These are phyloP conservation scores for Amphiura filiformis DNA, from an alignment of 35 echinoderm and acorn worm species.

Conservation along the genomic window DNA sequence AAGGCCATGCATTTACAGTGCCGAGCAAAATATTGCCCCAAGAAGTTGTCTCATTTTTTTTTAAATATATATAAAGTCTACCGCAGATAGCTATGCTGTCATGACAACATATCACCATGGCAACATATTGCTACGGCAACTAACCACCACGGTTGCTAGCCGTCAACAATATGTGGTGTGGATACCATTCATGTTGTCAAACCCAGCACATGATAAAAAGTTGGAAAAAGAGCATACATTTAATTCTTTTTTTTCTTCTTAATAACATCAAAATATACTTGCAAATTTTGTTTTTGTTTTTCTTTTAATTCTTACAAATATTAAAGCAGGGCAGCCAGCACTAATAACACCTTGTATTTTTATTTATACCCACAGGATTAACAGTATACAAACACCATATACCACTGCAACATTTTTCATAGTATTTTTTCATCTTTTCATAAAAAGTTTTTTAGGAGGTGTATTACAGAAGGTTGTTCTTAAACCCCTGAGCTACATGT, in stretches of 20 bases:
- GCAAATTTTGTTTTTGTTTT: background rate
- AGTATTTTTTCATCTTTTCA: background rate
- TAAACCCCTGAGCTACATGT: background rate
- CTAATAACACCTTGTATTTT: background rate
- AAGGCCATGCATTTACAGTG: background rate
- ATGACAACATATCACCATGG: background rate
- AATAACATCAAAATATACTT: constrained; percentile 4
- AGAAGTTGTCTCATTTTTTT: no score
- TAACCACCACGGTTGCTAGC: background rate
- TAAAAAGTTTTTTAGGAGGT: constrained; percentile 1
- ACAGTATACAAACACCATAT: constrained; percentile 8
- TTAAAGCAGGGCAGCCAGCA: background rate
- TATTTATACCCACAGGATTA: constrained; percentile 2
- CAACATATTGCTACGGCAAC: background rate
- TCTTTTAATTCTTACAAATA: background rate
- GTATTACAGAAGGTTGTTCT: background rate
- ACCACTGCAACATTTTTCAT: constrained; percentile 10
- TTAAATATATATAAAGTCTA: no score
- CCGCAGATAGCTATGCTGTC: no score
- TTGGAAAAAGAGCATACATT: constrained; percentile 8
- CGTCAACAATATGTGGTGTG: background rate
- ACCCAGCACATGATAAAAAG: background rate
- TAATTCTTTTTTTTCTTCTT: no score
- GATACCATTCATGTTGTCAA: background rate
- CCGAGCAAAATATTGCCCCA: background rate